Percentiles rank a stretch among this genome's conserved stretches.
Evolutionary conservation across 2,888 invertebrate species (phyloP).

Genomic region (Pharmacophagus antenor): DNA sequence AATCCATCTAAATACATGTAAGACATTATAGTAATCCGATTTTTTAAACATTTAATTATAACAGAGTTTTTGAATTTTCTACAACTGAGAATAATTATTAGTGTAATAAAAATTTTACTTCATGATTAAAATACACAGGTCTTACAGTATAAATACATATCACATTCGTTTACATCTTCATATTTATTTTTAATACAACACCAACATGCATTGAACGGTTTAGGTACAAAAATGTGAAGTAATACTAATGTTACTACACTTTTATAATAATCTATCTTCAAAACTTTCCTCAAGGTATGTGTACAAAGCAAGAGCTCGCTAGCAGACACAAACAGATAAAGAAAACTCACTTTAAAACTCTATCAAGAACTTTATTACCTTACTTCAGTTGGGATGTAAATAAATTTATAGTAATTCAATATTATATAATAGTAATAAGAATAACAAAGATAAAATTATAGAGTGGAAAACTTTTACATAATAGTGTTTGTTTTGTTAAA

Average conservation of each 20-base stretch:
- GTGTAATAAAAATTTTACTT: background rate
- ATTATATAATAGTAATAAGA: background rate
- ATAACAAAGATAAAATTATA: too few relatives aligned
- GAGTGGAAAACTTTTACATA: too few relatives aligned
- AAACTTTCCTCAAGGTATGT: background rate
- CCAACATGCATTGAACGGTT: background rate
- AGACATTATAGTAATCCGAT: too few relatives aligned
- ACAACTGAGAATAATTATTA: too few relatives aligned
- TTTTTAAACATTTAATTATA: too few relatives aligned
- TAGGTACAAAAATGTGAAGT: background rate
- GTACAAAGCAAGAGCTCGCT: slow-evolving; percentile 2
- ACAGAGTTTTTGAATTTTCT: too few relatives aligned
- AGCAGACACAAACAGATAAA: background rate
- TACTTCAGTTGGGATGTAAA: background rate
- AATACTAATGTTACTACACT: background rate
- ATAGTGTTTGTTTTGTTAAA: too few relatives aligned
- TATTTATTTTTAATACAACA: background rate
- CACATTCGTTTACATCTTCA: background rate
- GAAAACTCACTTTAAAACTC: background rate
- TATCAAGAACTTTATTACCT: background rate
- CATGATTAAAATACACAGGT: background rate
- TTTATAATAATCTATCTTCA: background rate
- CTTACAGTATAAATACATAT: background rate
- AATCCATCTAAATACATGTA: too few relatives aligned
- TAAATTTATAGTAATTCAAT: too few relatives aligned